These are phyloP conservation scores for Aplocera efformata DNA, from an alignment of 2,888 invertebrate species.

Conservation along the genomic window DNA sequence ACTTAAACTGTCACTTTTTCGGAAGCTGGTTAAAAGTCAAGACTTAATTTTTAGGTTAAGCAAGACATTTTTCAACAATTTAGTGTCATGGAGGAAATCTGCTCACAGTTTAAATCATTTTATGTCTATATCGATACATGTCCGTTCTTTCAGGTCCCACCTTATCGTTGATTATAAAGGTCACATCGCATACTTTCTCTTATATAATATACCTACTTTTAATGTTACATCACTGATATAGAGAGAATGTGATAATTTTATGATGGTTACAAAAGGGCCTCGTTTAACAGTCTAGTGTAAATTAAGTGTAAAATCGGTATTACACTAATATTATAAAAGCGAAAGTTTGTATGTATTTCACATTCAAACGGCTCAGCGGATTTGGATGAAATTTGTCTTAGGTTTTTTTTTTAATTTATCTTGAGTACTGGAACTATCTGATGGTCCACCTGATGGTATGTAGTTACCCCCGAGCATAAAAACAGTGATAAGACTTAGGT, in stretches of 20 bases:
- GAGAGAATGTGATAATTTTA: slow-evolving; percentile 34
- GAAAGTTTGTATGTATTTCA: too few relatives aligned
- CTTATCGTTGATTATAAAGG: slow-evolving; percentile 24
- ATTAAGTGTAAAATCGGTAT: too few relatives aligned
- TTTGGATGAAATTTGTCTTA: too few relatives aligned
- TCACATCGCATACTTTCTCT: slow-evolving; percentile 36
- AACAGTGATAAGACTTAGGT: too few relatives aligned
- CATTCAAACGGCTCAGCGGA: too few relatives aligned
- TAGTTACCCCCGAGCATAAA: too few relatives aligned
- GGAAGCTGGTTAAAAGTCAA: slow-evolving; percentile 26
- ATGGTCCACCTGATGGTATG: too few relatives aligned
- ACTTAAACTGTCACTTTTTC: slow-evolving; percentile 26
- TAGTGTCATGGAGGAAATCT: slow-evolving; percentile 8
- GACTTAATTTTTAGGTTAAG: slow-evolving; percentile 28
- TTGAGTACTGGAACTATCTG: too few relatives aligned
- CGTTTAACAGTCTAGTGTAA: neutral
- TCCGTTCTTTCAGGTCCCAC: neutral
- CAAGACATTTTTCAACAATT: slow-evolving; percentile 19
- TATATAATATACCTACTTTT: slow-evolving; percentile 40
- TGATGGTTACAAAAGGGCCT: slow-evolving; percentile 13
- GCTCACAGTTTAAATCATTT: slow-evolving; percentile 1
- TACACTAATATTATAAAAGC: too few relatives aligned
- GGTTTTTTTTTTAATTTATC: too few relatives aligned
- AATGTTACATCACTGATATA: slow-evolving; percentile 33
- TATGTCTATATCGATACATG: too few relatives aligned